A percentile compares a stretch with the other conserved stretches of the same genome.
These are phyloP conservation scores for Salvator merianae DNA, from an alignment of 2,113 vertebrate species.

Conservation along the genomic window DNA sequence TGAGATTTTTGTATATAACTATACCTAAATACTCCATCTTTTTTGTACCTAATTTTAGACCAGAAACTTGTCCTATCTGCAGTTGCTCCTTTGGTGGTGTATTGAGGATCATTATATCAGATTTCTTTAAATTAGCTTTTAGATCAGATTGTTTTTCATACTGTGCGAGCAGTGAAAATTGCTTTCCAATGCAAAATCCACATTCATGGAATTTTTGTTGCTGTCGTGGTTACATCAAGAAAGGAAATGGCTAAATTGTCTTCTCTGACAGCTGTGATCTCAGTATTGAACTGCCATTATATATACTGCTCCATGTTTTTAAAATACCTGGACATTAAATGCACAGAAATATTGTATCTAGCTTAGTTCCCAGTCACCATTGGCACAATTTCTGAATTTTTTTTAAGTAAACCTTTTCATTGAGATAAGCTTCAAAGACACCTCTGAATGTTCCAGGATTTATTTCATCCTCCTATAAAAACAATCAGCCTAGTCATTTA, in stretches of 20 bases:
- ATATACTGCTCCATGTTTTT: neutral
- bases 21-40: no score
- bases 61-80: no score
- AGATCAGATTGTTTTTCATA: no score
- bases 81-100: no score
- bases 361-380: neutral
- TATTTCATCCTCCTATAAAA: neutral
- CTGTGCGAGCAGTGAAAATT: no score
- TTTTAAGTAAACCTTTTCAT: neutral
- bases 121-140: no score
- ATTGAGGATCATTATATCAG: no score
- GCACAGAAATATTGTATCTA: neutral
- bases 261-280: neutral
- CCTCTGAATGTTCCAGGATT: neutral
- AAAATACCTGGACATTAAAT: no score
- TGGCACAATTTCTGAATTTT: neutral
- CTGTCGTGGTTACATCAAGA: neutral
- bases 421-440: neutral
- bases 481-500: neutral
- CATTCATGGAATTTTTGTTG: neutral
- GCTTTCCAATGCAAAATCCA: neutral
- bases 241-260: neutral
- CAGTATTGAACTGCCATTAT: neutral
- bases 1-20: no score
- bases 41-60: no score